Evolutionary conservation across 1,140 invertebrate genomes (phyloP), one percentile per base, ranked within the genome.

Genomic region (Aleiodes sp.): DNA sequence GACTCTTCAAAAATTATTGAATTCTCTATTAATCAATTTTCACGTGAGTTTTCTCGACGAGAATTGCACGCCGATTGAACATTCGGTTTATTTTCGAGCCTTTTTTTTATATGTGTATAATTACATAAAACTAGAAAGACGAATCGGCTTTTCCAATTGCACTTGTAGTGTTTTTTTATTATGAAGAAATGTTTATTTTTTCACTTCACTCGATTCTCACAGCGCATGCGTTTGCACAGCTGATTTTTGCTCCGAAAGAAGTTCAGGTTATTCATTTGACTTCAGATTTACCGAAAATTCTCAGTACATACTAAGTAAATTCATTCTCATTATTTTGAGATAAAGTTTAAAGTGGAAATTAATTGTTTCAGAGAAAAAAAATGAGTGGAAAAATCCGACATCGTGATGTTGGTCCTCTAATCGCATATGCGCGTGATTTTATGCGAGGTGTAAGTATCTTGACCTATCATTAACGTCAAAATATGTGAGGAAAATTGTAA

Each of bases 341-440:
- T 33, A 33, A 33, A 33, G 12, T 8, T 33, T 8, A 33, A 33
- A 33, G 7, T 8, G 12, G 12, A 1, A 33, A 33, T 8, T 2
- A 33, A 1, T 2, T 0, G 0, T 59, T 59, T 2, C 14, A 29
- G 28, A 29, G 10, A 14, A 43, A 60, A 35, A 62, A 68, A n/a
- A n/a, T 68, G 66, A 21, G 35, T 46, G 57, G 57, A n/a, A 68
- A 68, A 52, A 52, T 68, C 19, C 37, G 37, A 26, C 66, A 68
- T 52, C 66, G 66, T 35, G 66, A 68, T 68, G 66, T 68, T 1
- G 66, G 66, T 7, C 66, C 66, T 4, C 2, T 52, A 12, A 26
- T 68, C 41, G 24, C 61, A 68, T 31, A 43, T 9, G 4, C 46
- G 10, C 26, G 66, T 29, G 4, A 28, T 28, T 21, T 62, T 9